Evolutionary conservation across 2,113 vertebrate genomes (phyloP), one percentile per base, ranked within the genome.

Genomic region (Myotis lucifugus): DNA sequence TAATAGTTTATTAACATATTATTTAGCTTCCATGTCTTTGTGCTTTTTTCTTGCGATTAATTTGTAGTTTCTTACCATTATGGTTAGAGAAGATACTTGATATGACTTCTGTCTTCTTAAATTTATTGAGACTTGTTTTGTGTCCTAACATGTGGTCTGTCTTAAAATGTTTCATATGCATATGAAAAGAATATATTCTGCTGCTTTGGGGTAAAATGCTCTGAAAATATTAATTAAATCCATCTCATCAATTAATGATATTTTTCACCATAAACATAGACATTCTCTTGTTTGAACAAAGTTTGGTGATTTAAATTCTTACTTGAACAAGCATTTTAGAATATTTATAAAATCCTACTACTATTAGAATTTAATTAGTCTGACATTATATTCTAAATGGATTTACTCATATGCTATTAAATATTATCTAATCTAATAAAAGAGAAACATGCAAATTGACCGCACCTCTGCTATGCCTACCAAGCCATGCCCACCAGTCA

Each of bases 311-410:
- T 96, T 86, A 77, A 77, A 21, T 27, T 91, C 27, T 79, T 61
- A 74, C 72, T 93, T 59, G 37, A 94, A 86, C 54, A 95, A 82
- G 48, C 0, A 34, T 17, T 92, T 92, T 85, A 52, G 32, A 73
- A 34, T 34, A 61, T 83, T 29, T 79, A 79, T 23, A 74, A n/a
- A 66, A 40, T 9, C 46, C 23, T 86, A 88, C 1, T 54, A 34
- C 8, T 56, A 78, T 90, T 81, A 91, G 52, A 87, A 2, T 92
- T 96, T 88, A 86, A 37, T 85, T 96, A 70, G 19, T 42, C 77
- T 94, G 23, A 94, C 52, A 81, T 64, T 86, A 73, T 59, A 69
- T 46, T 89, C 10, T 88, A 91, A 79, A 79, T 87, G 21, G 48
- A 67, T 90, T 87, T 78, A 86, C 9, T 81, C 40, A 34, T 79